phyloP scores from a whole-genome alignment of 2,797 vertebrate genomes.

The Hydrocynus forskahlii region DNA sequence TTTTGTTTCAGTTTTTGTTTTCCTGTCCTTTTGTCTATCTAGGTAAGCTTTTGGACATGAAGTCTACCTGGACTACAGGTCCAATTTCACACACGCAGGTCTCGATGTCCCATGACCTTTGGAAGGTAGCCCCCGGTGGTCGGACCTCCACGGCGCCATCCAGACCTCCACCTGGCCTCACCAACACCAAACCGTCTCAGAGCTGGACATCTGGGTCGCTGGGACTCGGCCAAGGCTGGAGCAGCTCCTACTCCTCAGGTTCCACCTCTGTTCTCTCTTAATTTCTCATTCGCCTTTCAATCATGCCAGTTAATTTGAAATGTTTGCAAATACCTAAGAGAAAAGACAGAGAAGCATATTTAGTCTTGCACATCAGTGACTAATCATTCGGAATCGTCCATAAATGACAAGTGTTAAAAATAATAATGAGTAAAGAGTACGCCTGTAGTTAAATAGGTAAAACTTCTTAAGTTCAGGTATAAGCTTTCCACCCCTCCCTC shows the following conservation, averaged over 20 bases:
- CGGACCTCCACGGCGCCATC: constrained; percentile 84
- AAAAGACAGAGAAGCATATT: no score
- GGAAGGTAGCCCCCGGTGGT: constrained; percentile 80
- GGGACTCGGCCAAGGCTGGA: constrained; percentile 73
- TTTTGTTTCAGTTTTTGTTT: neutral
- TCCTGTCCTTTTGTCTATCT: neutral
- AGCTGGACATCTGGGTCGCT: constrained; percentile 84
- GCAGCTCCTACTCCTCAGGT: constrained; percentile 86
- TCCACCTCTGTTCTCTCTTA: neutral
- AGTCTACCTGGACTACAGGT: constrained; percentile 83
- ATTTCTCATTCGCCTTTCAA: neutral
- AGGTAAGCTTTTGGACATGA: constrained; percentile 64
- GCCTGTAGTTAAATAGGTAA: no score
- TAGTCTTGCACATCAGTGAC: no score
- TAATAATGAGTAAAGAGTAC: no score
- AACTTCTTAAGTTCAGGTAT: no score
- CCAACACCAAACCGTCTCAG: constrained; percentile 85
- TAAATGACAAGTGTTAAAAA: no score
- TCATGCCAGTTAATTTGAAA: no score
- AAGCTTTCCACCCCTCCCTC: no score
- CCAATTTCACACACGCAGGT: constrained; percentile 83
- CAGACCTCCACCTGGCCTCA: constrained; percentile 84
- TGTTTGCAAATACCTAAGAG: no score
- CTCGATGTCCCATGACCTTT: constrained; percentile 85
- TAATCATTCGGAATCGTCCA: no score